Conservation (phyloP, 92 coral and sea anemone genomes). For the Zoanthus solanderi region DNA sequence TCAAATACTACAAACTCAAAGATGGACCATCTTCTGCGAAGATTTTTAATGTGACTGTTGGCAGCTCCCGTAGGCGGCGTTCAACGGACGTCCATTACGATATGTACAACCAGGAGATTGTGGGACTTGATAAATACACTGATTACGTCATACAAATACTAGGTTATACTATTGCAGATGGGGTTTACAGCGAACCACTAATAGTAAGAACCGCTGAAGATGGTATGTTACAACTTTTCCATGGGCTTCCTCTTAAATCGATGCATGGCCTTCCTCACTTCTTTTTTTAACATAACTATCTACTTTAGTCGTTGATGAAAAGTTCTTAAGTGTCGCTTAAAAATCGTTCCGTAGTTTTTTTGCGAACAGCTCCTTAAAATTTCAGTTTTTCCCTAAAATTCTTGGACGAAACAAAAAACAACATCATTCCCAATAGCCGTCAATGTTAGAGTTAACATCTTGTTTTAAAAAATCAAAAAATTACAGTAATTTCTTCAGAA, state of each 20-base stretch:
- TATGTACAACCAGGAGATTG: constrained; percentile 35
- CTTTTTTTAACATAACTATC: background rate
- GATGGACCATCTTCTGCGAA: constrained; percentile 30
- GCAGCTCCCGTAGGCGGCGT: constrained; percentile 12
- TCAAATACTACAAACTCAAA: constrained; percentile 32
- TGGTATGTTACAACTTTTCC: constrained; percentile 16
- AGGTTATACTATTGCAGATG: constrained; percentile 55
- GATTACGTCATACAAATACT: constrained; percentile 49
- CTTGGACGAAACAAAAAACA: too few relatives aligned
- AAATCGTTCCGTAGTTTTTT: too few relatives aligned
- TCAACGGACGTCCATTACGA: constrained; percentile 31
- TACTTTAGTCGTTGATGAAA: too few relatives aligned
- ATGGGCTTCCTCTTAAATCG: background rate
- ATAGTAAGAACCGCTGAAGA: constrained; percentile 47
- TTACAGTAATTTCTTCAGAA: too few relatives aligned
- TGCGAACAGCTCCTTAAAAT: too few relatives aligned
- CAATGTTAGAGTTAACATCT: too few relatives aligned
- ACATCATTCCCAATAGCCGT: too few relatives aligned
- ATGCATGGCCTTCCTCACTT: background rate
- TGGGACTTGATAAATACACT: constrained; percentile 44
- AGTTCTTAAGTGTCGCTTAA: too few relatives aligned
- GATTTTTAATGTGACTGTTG: background rate
- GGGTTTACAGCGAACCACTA: constrained; percentile 32
- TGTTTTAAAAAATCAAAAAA: too few relatives aligned
- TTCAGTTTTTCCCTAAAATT: background rate